A percentile compares a stretch with the other conserved stretches of the same genome.
Evolutionary conservation across 2,113 vertebrate genomes (phyloP).

Genomic region (Pavo muticus): DNA sequence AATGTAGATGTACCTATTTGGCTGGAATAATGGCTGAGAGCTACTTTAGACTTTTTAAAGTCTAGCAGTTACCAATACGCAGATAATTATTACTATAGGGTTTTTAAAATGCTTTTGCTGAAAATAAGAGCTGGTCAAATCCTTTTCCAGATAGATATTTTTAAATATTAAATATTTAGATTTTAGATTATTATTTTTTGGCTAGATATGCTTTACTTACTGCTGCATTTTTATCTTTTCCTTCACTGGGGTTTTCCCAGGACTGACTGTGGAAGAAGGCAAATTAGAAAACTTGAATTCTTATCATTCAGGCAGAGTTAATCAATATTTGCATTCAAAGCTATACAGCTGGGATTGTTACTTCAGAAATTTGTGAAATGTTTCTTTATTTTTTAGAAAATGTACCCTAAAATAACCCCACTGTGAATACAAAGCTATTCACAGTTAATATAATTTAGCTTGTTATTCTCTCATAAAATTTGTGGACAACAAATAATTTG

Average conservation of each 20-base stretch:
- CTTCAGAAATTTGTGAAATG: not conserved
- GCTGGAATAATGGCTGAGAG: rapidly evolving
- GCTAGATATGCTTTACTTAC: not conserved
- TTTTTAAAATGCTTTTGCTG: not conserved
- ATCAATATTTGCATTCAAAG: not conserved
- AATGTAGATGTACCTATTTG: not conserved
- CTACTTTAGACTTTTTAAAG: not conserved
- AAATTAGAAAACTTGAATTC: not conserved
- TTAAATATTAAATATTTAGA: too few species aligned
- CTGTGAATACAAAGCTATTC: not conserved
- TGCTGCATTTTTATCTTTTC: not conserved
- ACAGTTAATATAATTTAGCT: not conserved
- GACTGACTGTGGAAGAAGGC: not conserved
- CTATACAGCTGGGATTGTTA: rapidly evolving
- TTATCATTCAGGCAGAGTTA: not conserved
- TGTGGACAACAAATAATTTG: not conserved
- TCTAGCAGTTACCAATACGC: not conserved
- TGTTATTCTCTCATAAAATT: not conserved
- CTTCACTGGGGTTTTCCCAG: not conserved
- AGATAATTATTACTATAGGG: not conserved
- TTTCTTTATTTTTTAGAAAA: not conserved
- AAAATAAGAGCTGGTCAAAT: not conserved
- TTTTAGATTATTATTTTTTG: too few species aligned
- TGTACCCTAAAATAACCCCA: not conserved
- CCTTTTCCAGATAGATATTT: not conserved